Evolutionary conservation across 2,888 invertebrate genomes (phyloP), one percentile per base, ranked within the genome.

Genomic region (Caprella mutica): DNA sequence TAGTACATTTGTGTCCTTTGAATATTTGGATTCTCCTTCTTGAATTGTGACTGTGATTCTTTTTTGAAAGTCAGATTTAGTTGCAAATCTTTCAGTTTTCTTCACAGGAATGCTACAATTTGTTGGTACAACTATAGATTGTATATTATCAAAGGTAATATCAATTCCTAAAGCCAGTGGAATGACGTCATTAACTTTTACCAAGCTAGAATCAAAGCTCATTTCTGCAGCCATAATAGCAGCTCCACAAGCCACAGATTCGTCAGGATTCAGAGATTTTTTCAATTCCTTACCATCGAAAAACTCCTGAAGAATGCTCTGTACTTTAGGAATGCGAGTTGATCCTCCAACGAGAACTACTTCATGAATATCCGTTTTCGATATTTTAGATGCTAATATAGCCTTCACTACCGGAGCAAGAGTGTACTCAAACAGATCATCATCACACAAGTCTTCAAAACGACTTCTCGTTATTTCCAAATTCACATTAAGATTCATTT

Each of bases 281-380:
- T 84, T 74, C 1, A 84, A 69, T 69, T 82, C 81, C 27, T 83
- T 82, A 61, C 80, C 77, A 0, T 82, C 80, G 63, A 84, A 77
- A 29, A 80, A 73, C 55, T 77, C 78, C 1, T 77, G 77, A 40
- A 86, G 77, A 2, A 80, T 78, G 27, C 82, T 76, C 69, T 85
- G 84, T 17, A 86, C 72, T 68, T 83, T 80, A 1, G 85, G 85
- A 61, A 85, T 82, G 70, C 84, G 84, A 75, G 84, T 80, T 46
- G 82, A 81, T 12, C 85, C 86, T 14, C 86, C 86, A 69, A 81
- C 79, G 17, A 86, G 69, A 2, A 86, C 70, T 46, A 76, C 73
- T 75, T 76, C 67, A 38, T 66, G 61, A 29, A 56, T 67, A 61
- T 68, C 65, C 39, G 67, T 59, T 17, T 74, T 65, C 30, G 67